These are phyloP conservation scores for Xestoiulus laeticollis DNA, from an alignment of 2,888 invertebrate genomes.

Conservation along the genomic window DNA sequence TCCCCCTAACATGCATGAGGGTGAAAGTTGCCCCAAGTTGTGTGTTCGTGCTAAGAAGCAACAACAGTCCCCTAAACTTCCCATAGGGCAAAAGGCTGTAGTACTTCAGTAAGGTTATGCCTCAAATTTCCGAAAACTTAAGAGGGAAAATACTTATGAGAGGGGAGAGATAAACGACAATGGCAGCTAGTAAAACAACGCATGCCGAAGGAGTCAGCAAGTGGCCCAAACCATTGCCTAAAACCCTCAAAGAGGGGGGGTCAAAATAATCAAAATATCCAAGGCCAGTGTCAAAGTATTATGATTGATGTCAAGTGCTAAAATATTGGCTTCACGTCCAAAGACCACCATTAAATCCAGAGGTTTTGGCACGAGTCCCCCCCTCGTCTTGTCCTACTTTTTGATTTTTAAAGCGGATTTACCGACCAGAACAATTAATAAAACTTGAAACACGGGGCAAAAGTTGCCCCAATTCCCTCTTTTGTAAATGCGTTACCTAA, in stretches of 20 bases:
- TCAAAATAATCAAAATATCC: not conserved
- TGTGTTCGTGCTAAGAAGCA: not conserved
- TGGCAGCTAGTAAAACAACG: slow-evolving; percentile 41
- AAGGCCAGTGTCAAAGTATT: slow-evolving; percentile 39
- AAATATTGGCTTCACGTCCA: slow-evolving; percentile 35
- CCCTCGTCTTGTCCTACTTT: not conserved
- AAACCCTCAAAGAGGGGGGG: not conserved
- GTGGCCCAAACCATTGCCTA: not conserved
- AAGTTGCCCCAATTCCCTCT: slow-evolving; percentile 31
- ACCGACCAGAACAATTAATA: slow-evolving; percentile 12
- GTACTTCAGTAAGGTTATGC: not conserved
- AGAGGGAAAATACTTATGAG: not conserved
- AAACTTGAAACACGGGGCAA: slow-evolving; percentile 21
- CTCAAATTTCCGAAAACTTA: slow-evolving; percentile 18
- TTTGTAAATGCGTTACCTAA: not conserved
- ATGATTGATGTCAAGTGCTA: slow-evolving; percentile 32
- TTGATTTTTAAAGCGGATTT: not conserved
- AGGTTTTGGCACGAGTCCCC: slow-evolving; percentile 6
- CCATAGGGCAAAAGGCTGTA: not conserved
- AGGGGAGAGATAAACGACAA: slow-evolving; percentile 39
- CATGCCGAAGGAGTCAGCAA: not conserved
- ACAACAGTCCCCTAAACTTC: not conserved
- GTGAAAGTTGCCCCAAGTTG: not conserved
- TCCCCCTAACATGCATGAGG: not conserved
- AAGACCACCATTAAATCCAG: not conserved